Base-by-base conservation (phyloP, 2,888 invertebrate genomes). In the Diloba caeruleocephala region DNA sequence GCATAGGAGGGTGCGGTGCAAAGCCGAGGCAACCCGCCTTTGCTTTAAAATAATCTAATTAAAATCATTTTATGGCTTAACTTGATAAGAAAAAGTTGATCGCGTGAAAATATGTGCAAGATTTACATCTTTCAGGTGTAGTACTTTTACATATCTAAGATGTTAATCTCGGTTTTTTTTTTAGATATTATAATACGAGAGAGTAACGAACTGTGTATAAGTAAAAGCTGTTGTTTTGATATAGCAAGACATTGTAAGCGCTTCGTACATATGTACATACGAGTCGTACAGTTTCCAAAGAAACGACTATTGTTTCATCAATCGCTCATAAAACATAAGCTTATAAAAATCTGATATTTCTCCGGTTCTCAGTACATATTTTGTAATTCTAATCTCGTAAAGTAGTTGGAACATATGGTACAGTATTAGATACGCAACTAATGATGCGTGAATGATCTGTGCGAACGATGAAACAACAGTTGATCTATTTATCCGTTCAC, bases 371-470 rank as follows among this genome's bases (percentile, higher is more conserved):
- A 51, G 37, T 57, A 50, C 64, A 58, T 69, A 44, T 56, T 84
- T 84, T 82, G 80, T 81, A 82, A 86, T 87, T 81, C 74, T 78
- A 84, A 86, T 86, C 70, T 76, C 48, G 49, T 66, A 55, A 54
- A 64, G 25, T 26, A 48, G 21, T 21, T 39, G 32, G 44, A 54
- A 34, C 53, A 50, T 56, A 52, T 60, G 39, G 50, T 53, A 44
- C 48, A 45, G 59, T 50, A 56, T 46, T 39, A 53, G 39, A 52
- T 54, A 71, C 48, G 62, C 44, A 63, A 13, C 56, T 81, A 85
- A 84, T 87, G 87, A 79, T 71, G 87, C 87, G 80, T 84, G 70
- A 76, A 81, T 76, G 74, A 74, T 81, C 75, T 75, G 80, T 69
- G 21, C 19, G 46, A 29, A 41, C 50, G 60, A 51, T 77, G 76